Evolutionary conservation across 2,113 vertebrate species (phyloP).

Genomic region (Glaucomys volans): DNA sequence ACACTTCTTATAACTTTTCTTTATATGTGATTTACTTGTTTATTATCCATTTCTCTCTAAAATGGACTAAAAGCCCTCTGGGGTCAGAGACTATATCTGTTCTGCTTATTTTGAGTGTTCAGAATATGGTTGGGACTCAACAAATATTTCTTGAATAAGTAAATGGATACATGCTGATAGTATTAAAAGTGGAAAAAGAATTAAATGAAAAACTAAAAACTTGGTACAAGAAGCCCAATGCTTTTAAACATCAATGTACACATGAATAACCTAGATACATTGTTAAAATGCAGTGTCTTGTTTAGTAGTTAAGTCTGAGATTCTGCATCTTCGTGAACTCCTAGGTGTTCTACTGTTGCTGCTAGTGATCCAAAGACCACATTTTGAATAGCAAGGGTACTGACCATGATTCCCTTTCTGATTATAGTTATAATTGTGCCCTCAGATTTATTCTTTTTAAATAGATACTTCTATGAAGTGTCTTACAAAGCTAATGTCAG

Average conservation of each 20-base stretch:
- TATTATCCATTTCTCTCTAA: constrained; percentile 3
- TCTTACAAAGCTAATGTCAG: not conserved
- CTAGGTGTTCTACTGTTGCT: not conserved
- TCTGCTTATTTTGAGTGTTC: not conserved
- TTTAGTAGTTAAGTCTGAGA: not conserved
- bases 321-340: not conserved
- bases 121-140: not conserved
- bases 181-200: not conserved
- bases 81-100: not conserved
- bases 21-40: not conserved
- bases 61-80: not conserved
- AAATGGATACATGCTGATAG: not conserved
- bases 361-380: not conserved
- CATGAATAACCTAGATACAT: not conserved
- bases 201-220: not conserved
- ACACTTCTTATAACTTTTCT: not conserved
- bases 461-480: not conserved
- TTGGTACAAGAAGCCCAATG: not conserved
- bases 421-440: not conserved
- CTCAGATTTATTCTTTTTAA: not conserved
- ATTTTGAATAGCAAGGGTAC: not conserved
- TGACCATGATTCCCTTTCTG: not conserved
- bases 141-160: not conserved
- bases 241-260: not conserved
- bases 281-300: not conserved